Conservation (phyloP, 37 sponge, comb jelly and placozoan genomes). For the Tethya wilhelma region DNA sequence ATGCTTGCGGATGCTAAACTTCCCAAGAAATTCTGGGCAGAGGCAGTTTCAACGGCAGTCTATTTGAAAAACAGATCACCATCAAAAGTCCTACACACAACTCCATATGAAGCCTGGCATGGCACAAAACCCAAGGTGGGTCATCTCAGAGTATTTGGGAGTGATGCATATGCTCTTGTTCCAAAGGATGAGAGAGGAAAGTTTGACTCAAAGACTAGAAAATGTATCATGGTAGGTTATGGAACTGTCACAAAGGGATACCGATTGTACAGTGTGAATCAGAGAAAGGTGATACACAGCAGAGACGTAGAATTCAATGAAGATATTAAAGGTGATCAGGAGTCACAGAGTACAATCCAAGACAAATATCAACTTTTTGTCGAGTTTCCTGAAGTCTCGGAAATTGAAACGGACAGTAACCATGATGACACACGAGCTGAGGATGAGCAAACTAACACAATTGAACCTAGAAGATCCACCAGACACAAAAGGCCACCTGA, state of each 20-base stretch:
- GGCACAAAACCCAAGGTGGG: too few species aligned
- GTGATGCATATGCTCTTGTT: slow-evolving; percentile 33
- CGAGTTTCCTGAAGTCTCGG: too few species aligned
- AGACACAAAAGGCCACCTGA: slow-evolving; percentile 33
- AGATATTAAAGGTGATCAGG: background rate
- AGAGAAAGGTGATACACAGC: slow-evolving; percentile 39
- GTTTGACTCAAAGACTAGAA: slow-evolving; percentile 31
- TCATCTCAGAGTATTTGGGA: slow-evolving; percentile 38
- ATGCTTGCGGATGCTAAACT: slow-evolving; percentile 52
- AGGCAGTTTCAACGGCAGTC: slow-evolving; percentile 21
- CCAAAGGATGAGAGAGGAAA: slow-evolving; percentile 53
- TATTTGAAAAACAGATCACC: slow-evolving; percentile 62
- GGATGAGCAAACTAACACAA: too few species aligned
- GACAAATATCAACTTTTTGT: too few species aligned
- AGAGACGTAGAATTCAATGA: slow-evolving; percentile 63
- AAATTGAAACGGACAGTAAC: too few species aligned
- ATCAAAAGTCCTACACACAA: slow-evolving; percentile 21
- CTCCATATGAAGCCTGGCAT: too few species aligned
- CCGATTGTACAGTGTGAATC: slow-evolving; percentile 40
- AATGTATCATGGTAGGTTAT: slow-evolving; percentile 43
- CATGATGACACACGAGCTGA: too few species aligned
- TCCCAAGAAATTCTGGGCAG: slow-evolving; percentile 38
- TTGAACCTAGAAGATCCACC: too few species aligned
- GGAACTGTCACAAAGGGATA: slow-evolving; percentile 40
- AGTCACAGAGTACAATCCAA: too few species aligned